These are phyloP conservation scores for Morus bassanus DNA, from an alignment of 2,797 vertebrate genomes.

Conservation along the genomic window DNA sequence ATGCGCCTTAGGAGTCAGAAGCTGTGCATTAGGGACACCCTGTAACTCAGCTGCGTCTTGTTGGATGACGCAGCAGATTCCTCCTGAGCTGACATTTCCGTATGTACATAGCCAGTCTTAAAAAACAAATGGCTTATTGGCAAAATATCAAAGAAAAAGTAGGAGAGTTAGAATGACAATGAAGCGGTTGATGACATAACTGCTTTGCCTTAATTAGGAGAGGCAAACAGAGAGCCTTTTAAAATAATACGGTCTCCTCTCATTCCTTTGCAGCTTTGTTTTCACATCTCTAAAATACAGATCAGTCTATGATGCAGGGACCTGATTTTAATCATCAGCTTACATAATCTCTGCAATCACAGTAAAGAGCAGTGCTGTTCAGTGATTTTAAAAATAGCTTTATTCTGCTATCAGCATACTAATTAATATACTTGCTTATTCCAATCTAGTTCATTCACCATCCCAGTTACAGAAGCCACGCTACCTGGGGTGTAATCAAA, in stretches of 20 bases:
- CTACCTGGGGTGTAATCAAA: not conserved
- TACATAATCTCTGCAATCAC: conserved; percentile 26
- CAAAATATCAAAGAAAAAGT: not conserved
- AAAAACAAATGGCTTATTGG: not conserved
- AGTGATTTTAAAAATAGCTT: conserved; percentile 29
- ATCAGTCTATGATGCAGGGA: not conserved
- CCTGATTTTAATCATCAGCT: conserved; percentile 28
- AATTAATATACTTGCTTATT: conserved; percentile 5
- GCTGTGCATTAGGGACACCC: not conserved
- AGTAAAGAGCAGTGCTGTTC: conserved; percentile 23
- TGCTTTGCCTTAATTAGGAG: not conserved
- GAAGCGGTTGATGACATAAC: not conserved
- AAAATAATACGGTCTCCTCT: not conserved
- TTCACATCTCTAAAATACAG: not conserved
- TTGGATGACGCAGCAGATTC: conserved; percentile 7
- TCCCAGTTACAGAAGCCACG: not conserved
- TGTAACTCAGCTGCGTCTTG: not conserved
- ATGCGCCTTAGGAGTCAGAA: not conserved
- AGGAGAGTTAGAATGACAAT: not conserved
- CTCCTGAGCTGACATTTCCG: not conserved
- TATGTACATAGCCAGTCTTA: not conserved
- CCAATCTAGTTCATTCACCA: not conserved
- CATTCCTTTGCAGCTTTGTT: not conserved
- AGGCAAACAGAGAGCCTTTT: not conserved
- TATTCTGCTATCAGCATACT: conserved; percentile 18